Percentiles rank a stretch among this genome's conserved stretches.
Conservation (phyloP, 92 coral and sea anemone genomes). For the Parazoanthus swiftii region DNA sequence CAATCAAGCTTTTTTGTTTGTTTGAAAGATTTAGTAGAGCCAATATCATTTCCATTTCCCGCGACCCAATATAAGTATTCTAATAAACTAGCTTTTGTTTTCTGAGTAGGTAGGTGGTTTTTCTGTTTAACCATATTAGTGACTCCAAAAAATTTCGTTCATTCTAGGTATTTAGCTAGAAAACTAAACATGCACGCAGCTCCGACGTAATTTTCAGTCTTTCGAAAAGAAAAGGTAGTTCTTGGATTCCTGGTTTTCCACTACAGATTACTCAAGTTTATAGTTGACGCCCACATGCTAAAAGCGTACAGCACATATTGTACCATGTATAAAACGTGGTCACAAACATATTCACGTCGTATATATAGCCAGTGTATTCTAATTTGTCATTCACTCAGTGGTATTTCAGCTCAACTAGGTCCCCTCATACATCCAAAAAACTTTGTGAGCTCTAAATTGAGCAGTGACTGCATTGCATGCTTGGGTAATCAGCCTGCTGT, state of each 20-base stretch:
- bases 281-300: background rate
- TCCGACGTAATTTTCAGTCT: background rate
- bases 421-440: background rate
- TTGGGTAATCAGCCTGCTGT: background rate
- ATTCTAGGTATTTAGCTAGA: slow-evolving; percentile 4
- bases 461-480: background rate
- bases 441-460: background rate
- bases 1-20: background rate
- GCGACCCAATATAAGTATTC: background rate
- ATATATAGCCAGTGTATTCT: too few species aligned
- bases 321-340: background rate
- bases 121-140: background rate
- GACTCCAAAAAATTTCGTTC: background rate
- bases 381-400: too few species aligned
- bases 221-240: background rate
- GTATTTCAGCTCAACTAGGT: too few species aligned
- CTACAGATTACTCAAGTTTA: background rate
- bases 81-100: too few species aligned
- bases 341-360: too few species aligned
- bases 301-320: too few species aligned
- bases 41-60: background rate
- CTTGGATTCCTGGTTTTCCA: background rate
- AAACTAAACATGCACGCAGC: background rate
- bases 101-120: background rate
- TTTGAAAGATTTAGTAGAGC: too few species aligned